Base-by-base conservation (phyloP, 1,140 invertebrate genomes). In the Euura lappo region DNA sequence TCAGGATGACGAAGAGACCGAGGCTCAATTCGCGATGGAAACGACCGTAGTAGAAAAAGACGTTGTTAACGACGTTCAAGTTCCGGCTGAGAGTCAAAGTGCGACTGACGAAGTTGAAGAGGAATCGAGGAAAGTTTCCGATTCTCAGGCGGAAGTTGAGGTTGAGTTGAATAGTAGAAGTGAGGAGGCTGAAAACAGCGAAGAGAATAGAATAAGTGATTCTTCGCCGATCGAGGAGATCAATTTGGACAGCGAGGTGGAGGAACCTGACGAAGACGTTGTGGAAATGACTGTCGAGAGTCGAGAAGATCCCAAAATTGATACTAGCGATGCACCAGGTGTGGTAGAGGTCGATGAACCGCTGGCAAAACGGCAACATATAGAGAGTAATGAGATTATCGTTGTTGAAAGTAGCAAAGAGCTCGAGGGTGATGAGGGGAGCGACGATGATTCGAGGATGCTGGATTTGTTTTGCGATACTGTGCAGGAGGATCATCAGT, bases 1-100 rank as follows among this genome's bases (percentile, higher is more conserved):
- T 1, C 70, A 73, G 51, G 13, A 75, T 6, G 13, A 45, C 11
- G 44, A 68, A n/a, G 60, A 68, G 47, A 60, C 13, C 51, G 51
- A 60, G 13, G 8, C 13, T 6, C 4, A 60, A 11, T 60, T 60
- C 13, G 51, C 51, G 6, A 60, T 60, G 51, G 51, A 60, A 3
- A 11, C 51, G 2, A 60, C 28, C 28, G 28, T 28, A 28, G 28
- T 28, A 28, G 28, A 28, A 28, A 28, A 28, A 28, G 28, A 28
- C 28, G 28, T 28, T 28, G 28, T 28, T 28, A 28, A 28, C 28
- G 28, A 28, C 28, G 28, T 28, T 28, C 28, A 28, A 28, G 28
- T 28, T 28, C 28, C 28, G 28, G 28, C 28, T 28, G 28, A 28
- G 28, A 28, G 28, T 1, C 28, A 28, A 28, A 28, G 28, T 28